These are phyloP conservation scores for Aphodius sticticus DNA, from an alignment of 2,888 invertebrate genomes.

Conservation along the genomic window DNA sequence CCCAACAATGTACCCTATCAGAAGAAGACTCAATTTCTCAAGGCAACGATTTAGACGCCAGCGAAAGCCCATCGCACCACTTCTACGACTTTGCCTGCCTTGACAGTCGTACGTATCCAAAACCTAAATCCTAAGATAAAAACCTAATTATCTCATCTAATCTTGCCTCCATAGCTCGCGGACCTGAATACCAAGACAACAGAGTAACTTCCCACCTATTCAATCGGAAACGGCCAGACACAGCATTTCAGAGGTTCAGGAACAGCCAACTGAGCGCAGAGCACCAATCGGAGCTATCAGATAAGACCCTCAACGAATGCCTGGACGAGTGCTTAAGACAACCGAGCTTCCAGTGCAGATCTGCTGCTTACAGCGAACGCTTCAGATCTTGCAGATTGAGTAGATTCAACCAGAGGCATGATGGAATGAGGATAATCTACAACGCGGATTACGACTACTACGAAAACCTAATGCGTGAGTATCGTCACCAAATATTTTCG, in stretches of 20 bases:
- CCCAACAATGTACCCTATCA: conserved; percentile 85
- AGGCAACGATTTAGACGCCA: conserved; percentile 86
- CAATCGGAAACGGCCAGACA: conserved; percentile 81
- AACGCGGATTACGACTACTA: conserved; percentile 94
- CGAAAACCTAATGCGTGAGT: conserved; percentile 92
- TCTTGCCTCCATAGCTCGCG: conserved; percentile 69
- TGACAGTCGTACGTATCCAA: conserved; percentile 81
- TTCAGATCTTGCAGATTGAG: conserved; percentile 85
- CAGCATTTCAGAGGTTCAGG: conserved; percentile 87
- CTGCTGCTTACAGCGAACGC: conserved; percentile 87
- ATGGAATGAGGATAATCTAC: conserved; percentile 87
- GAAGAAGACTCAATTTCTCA: conserved; percentile 92
- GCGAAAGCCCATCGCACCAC: conserved; percentile 85
- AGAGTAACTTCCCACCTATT: conserved; percentile 85
- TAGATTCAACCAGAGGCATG: conserved; percentile 81
- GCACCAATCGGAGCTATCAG: conserved; percentile 89
- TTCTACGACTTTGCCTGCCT: conserved; percentile 90
- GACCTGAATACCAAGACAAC: conserved; percentile 89
- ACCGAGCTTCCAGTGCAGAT: conserved; percentile 89
- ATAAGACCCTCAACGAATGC: conserved; percentile 87
- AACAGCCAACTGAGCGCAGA: conserved; percentile 88
- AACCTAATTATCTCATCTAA: background rate
- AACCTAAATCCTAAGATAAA: background rate
- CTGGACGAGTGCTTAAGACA: conserved; percentile 89
- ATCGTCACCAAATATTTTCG: conserved; percentile 24